These are phyloP conservation scores for Lacerta viridis DNA, from an alignment of 2,797 vertebrate genomes.

Conservation along the genomic window DNA sequence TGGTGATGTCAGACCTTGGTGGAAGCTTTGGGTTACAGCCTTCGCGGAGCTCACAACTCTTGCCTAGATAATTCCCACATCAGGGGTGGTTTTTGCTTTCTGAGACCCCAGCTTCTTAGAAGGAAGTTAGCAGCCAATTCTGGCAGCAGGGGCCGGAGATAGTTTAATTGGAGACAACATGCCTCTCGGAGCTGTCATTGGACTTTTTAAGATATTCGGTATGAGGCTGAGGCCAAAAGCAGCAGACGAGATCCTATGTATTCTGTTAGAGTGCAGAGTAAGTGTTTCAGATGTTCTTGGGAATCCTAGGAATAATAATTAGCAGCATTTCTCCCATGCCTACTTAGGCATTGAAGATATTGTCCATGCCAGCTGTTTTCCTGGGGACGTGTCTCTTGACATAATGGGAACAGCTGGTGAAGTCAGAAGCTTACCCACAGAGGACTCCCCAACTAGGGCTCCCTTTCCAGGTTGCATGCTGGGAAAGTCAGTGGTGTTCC, in stretches of 20 bases:
- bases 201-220: conserved; percentile 50
- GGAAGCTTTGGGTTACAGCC: not conserved
- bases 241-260: conserved; percentile 48
- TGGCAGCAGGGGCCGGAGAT: conserved; percentile 29
- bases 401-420: not conserved
- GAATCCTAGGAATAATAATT: conserved; percentile 69
- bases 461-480: not conserved
- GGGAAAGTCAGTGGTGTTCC: not conserved
- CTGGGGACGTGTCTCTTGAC: not conserved
- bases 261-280: conserved; percentile 51
- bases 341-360: conserved; percentile 10
- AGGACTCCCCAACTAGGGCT: too few species aligned
- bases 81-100: not conserved
- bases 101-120: conserved; percentile 30
- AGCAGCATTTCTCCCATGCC: conserved; percentile 42
- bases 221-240: conserved; percentile 66
- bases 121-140: conserved; percentile 33
- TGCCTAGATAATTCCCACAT: rapidly evolving
- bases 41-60: not conserved
- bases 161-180: conserved; percentile 54
- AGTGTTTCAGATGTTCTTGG: conserved; percentile 41
- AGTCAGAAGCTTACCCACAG: not conserved
- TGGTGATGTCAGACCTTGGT: not conserved
- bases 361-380: conserved; percentile 7
- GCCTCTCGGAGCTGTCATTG: conserved; percentile 50